These are phyloP conservation scores for Pseudolaguvia tuberculata DNA, from an alignment of 2,113 vertebrate species.

Conservation along the genomic window DNA sequence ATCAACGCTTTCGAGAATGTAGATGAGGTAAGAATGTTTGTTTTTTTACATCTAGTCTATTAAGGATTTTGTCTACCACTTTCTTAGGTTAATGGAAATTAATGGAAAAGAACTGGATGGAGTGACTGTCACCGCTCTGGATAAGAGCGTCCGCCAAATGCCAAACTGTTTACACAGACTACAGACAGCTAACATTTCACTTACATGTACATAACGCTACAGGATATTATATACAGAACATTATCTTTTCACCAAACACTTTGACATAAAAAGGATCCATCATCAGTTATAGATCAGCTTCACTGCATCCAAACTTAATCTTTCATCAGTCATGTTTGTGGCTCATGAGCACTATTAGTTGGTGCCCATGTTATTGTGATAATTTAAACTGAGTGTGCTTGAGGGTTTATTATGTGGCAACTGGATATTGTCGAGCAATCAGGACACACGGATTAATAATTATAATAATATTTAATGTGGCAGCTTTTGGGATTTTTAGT, in stretches of 20 bases:
- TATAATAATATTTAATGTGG: no score
- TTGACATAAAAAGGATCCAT: not conserved
- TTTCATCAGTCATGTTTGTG: not conserved
- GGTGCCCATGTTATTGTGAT: not conserved
- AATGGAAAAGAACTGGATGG: not conserved
- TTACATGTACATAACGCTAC: not conserved
- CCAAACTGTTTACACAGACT: no score
- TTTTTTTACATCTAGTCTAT: not conserved
- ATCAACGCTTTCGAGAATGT: constrained; percentile 98
- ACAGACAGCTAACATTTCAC: not conserved
- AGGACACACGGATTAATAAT: not conserved
- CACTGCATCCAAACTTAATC: not conserved
- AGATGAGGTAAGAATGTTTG: constrained; percentile 82
- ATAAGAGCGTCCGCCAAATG: no score
- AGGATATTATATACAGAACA: constrained; percentile 2
- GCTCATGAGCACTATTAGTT: constrained; percentile 11
- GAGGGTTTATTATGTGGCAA: constrained; percentile 23
- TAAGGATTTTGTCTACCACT: no score
- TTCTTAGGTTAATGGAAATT: not conserved
- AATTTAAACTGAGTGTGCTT: not conserved
- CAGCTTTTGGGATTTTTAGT: not conserved
- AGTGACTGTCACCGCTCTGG: no score
- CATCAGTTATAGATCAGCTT: not conserved
- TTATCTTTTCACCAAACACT: not conserved
- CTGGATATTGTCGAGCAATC: not conserved